A percentile compares a stretch with the other conserved stretches of the same genome.
Evolutionary conservation across 2,888 invertebrate species (phyloP).

Genomic region (Beris morrisii): DNA sequence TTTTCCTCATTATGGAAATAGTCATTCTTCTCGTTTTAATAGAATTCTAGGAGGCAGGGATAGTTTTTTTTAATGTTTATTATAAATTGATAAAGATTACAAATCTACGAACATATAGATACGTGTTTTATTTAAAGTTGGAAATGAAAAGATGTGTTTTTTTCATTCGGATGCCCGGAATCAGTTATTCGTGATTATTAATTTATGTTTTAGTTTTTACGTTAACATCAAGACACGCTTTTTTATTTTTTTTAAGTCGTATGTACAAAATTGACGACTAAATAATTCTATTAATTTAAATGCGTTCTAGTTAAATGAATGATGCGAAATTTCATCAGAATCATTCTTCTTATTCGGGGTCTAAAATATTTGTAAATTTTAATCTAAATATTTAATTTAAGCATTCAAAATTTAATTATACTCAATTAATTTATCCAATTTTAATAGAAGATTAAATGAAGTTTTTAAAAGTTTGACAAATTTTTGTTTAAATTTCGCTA

Average conservation of each 20-base stretch:
- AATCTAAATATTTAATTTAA: constrained; percentile 35
- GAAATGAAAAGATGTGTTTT: neutral
- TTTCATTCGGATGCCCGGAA: neutral
- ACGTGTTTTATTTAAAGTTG: constrained; percentile 17
- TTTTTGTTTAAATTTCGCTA: too few species aligned
- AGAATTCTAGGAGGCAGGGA: too few species aligned
- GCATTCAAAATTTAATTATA: neutral
- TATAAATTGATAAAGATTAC: constrained; percentile 9
- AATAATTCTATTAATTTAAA: constrained; percentile 5
- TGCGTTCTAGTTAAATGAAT: constrained; percentile 2
- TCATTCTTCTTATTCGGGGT: neutral
- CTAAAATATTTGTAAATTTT: constrained; percentile 27
- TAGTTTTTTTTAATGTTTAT: too few species aligned
- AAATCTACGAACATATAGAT: constrained; percentile 26
- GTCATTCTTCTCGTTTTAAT: too few species aligned
- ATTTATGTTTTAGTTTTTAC: neutral
- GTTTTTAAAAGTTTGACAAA: too few species aligned
- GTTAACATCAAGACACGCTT: constrained; percentile 35
- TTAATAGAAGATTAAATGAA: too few species aligned
- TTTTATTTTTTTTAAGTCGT: constrained; percentile 12
- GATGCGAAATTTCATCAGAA: too few species aligned
- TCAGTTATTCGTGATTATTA: too few species aligned
- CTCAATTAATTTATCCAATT: too few species aligned
- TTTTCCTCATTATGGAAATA: too few species aligned
- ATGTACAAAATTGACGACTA: constrained; percentile 33